Conservation (phyloP, 2,113 vertebrate species). For the Oxyruncus cristatus region DNA sequence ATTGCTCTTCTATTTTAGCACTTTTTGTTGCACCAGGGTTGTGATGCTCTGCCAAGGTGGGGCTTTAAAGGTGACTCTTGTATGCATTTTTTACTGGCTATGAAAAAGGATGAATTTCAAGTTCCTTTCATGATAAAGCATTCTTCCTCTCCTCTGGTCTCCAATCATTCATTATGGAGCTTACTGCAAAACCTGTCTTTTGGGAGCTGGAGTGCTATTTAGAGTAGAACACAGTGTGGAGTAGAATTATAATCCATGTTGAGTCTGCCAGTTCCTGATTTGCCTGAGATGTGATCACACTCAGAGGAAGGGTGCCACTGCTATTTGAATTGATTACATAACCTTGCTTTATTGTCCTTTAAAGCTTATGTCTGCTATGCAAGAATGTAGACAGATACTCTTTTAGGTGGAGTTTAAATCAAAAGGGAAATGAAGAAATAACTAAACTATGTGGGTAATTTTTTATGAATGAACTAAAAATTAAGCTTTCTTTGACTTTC, state of each 20-base stretch:
- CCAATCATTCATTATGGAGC: not conserved
- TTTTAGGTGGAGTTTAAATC: not conserved
- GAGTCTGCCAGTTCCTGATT: not conserved
- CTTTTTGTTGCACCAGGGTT: not conserved
- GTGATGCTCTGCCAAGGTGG: not conserved
- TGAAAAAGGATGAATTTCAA: not conserved
- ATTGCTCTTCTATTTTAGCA: not conserved
- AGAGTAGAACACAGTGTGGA: not conserved
- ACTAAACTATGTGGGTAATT: not conserved
- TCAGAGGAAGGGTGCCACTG: not conserved
- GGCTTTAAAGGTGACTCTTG: not conserved
- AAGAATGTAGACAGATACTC: not conserved
- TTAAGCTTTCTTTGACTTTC: not conserved
- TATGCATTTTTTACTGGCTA: not conserved
- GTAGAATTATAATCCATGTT: not conserved
- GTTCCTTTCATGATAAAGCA: not conserved
- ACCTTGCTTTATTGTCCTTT: not conserved
- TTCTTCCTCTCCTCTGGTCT: not conserved
- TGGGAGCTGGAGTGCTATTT: not conserved
- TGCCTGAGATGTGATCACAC: not conserved
- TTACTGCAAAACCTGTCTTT: not conserved
- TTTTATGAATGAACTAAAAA: not conserved
- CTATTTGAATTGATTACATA: not conserved
- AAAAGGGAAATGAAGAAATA: slow-evolving; percentile 1
- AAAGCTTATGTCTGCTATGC: not conserved